Evolutionary conservation across 2,888 invertebrate species (phyloP).

Genomic region (Ypsolopha scabrella): DNA sequence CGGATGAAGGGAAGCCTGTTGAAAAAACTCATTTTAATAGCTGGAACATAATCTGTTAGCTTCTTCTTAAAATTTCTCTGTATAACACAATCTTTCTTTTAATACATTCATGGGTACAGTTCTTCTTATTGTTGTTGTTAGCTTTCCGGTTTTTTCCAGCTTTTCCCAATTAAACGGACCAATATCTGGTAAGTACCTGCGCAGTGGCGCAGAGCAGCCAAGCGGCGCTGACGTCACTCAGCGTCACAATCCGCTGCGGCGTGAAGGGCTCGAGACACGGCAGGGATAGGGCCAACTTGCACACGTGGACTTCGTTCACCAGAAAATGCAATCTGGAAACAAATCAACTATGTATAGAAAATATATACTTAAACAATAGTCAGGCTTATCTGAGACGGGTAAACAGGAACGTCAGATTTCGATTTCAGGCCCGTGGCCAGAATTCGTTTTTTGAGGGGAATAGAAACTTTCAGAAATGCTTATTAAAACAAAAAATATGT

Average conservation of each 20-base stretch:
- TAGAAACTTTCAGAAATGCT: too few species aligned
- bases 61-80: too few species aligned
- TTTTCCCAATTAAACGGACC: constrained; percentile 4
- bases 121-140: too few species aligned
- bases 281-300: constrained; percentile 84
- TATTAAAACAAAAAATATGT: too few species aligned
- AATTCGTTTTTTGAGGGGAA: too few species aligned
- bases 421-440: too few species aligned
- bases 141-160: not conserved
- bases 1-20: constrained; percentile 55
- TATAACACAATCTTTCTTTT: too few species aligned
- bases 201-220: constrained; percentile 85
- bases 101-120: too few species aligned
- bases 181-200: too few species aligned
- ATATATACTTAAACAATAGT: not conserved
- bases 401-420: too few species aligned
- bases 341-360: not conserved
- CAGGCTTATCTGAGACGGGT: too few species aligned
- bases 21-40: not conserved
- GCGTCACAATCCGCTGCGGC: constrained; percentile 82
- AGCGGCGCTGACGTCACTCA: constrained; percentile 86
- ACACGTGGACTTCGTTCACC: constrained; percentile 86
- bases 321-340: constrained; percentile 78
- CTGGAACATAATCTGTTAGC: not conserved
- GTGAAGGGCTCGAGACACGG: constrained; percentile 91